Evolutionary conservation across 2,888 invertebrate genomes (phyloP), one percentile per base, ranked within the genome.

Genomic region (Drosophila nr. fundita): DNA sequence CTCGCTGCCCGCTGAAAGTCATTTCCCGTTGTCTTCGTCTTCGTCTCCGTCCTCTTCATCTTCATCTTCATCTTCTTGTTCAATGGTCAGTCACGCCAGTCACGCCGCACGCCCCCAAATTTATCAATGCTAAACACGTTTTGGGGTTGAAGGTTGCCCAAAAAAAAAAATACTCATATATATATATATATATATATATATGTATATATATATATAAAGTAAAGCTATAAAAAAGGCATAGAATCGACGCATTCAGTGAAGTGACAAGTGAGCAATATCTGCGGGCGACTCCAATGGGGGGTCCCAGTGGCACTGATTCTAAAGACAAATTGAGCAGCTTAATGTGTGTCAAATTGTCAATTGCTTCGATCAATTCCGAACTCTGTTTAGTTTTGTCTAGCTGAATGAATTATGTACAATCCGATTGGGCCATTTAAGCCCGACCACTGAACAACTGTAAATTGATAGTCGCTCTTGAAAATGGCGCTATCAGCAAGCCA

Each of bases 111-210:
- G 45, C 52, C 52, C 27, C 13, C 48, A 68, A 86, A 78, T 84
- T 87, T 90, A 87, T 90, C 87, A 81, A 87, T 89, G 89, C 87
- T 68, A 61, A 72, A 90, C 87, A 87, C 90, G 87, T 90, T 87
- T 87, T 83, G 55, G 86, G 84, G 71, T 73, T 69, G 73, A 65
- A 71, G 68, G 69, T 57, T 67, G 72, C 62, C 69, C 30, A 24
- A 59, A 42, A 61, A 49, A 27, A 42, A 24, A 64, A 45, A 45
- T 21, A 45, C 45, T 15, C 36, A 24, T 2, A 18, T 36, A 29
- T 15, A n/a, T 15, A n/a, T 2, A 5, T 27, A n/a, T 15, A 5
- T 8, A 15, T 11, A 2, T 13, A n/a, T 2, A 5, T 36, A n/a
- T 7, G 6, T 15, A 5, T 8, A 15, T 11, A 2, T 13, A 15